Conservation (phyloP, 1,140 invertebrate genomes). For the Nasonia giraulti region DNA sequence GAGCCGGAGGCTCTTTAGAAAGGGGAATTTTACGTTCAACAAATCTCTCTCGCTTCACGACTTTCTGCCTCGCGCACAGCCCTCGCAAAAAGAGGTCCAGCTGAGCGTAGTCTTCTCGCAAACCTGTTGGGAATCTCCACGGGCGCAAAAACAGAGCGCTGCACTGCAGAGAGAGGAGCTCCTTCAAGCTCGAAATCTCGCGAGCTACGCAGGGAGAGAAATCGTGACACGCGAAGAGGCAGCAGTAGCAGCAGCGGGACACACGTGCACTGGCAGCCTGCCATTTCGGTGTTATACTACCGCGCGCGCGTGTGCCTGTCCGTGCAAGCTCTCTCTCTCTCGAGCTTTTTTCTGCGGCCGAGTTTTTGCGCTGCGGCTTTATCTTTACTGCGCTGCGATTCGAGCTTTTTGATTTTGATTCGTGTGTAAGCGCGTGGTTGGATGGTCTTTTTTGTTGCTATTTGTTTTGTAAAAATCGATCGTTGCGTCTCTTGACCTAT, state of each 20-base stretch:
- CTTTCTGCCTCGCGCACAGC: not conserved
- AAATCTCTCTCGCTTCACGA: constrained; percentile 3
- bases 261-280: constrained; percentile 59
- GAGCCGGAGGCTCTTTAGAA: not conserved
- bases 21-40: not conserved
- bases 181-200: constrained; percentile 1
- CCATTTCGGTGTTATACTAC: constrained; percentile 47
- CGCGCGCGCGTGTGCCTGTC: no score
- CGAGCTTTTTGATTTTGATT: not conserved
- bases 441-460: not conserved
- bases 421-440: not conserved
- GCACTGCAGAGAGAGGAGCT: not conserved
- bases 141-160: not conserved
- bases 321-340: not conserved
- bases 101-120: not conserved
- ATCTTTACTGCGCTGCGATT: not conserved
- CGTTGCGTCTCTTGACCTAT: constrained; percentile 58
- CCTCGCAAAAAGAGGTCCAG: not conserved
- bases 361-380: not conserved
- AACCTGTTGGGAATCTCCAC: constrained; percentile 28
- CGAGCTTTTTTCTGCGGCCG: not conserved
- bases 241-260: constrained; percentile 15
- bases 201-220: constrained; percentile 22
- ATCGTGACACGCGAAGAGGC: constrained; percentile 45
- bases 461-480: not conserved